Evolutionary conservation across 2,113 vertebrate genomes (phyloP), one percentile per base, ranked within the genome.

Genomic region (Ageneiosus marmoratus): DNA sequence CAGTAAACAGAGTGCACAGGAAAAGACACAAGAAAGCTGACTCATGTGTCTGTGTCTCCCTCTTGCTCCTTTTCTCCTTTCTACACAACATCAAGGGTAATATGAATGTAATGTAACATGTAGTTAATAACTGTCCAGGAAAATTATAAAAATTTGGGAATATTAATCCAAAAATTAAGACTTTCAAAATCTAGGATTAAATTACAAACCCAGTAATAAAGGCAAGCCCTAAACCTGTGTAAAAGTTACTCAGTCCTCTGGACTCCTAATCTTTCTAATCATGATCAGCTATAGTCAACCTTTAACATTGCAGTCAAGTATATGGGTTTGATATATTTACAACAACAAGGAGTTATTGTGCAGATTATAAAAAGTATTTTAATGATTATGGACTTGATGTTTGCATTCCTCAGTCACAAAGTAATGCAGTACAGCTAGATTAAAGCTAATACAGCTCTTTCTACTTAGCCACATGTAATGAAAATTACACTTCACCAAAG

Each of bases 1-100:
- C 9, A 44, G 37, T 44, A 86, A 91, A 46, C 90, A 79, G 20
- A 70, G 67, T 22, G 3, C 34, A 44, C 20, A 10, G 9, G 16
- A 83, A 0, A 80, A 41, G 20, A 20, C 20, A 27, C 18, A 58
- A 63, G 37, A 72, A 37, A 32, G 1, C 13, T 55, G 34, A 75
- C 32, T 16, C n/a, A n/a, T n/a, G n/a, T n/a, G n/a, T n/a, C n/a
- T n/a, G n/a, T 10, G 46, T 63, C 56, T 53, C 48, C 22, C 11
- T 34, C 46, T 63, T 34, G 22, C 44, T 5, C 58, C 48, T 29
- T 24, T 32, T 32, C 29, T 44, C n/a, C 22, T 46, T 4, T 37
- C 4, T 16, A 44, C 34, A 2, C 46, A 32, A 22, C 15, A 51
- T 41, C 15, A 70, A n/a, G 12, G 12, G 11, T 5, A 69, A 37